A percentile compares a stretch with the other conserved stretches of the same genome.
Conservation (phyloP, 2,888 invertebrate genomes). For the Ophion ellenae region DNA sequence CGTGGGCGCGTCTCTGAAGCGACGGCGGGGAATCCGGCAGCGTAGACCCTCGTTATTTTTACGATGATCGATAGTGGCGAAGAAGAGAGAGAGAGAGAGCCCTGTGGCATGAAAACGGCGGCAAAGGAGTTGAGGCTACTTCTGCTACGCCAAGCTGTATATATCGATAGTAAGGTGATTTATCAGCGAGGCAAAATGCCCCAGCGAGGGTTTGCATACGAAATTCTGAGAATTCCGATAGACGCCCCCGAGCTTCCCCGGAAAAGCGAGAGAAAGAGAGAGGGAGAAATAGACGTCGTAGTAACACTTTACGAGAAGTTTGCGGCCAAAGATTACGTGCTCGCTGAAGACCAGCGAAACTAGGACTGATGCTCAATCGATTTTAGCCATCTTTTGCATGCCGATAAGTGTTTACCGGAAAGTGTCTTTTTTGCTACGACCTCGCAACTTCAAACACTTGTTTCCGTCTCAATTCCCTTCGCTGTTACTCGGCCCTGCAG, state of each 20-base stretch:
- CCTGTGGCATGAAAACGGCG: constrained; percentile 48
- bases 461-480: background rate
- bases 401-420: background rate
- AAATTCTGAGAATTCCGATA: constrained; percentile 60
- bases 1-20: constrained; percentile 46
- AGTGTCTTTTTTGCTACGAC: background rate
- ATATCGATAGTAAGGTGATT: constrained; percentile 71
- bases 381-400: background rate
- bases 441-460: background rate
- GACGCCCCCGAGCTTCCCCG: constrained; percentile 8
- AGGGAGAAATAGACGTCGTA: constrained; percentile 14
- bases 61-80: constrained; percentile 70
- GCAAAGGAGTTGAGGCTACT: constrained; percentile 55
- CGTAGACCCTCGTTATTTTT: constrained; percentile 69
- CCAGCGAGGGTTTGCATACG: constrained; percentile 64
- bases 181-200: constrained; percentile 67
- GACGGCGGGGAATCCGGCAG: constrained; percentile 49
- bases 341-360: constrained; percentile 27
- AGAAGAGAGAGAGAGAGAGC: constrained; percentile 31
- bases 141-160: constrained; percentile 49
- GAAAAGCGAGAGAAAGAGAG: constrained; percentile 14
- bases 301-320: constrained; percentile 33
- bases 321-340: constrained; percentile 46
- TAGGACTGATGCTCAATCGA: constrained; percentile 35
- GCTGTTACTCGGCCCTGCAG: background rate